phyloP scores from a whole-genome alignment of 2,797 vertebrate species.

The Sebastes aleutianus region DNA sequence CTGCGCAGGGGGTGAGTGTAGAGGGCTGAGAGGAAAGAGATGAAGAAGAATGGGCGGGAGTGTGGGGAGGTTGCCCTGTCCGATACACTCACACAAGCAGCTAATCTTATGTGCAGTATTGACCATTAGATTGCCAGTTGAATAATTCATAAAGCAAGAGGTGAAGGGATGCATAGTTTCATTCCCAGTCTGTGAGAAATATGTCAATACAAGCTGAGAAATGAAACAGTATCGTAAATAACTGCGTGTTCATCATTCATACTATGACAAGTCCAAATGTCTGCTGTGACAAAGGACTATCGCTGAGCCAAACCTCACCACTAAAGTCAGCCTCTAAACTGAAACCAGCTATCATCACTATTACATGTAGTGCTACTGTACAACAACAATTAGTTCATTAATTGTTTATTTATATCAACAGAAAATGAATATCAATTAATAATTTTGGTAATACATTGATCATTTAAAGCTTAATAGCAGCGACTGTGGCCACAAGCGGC shows the following conservation, averaged over 20 bases:
- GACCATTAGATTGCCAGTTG: slow-evolving; percentile 63
- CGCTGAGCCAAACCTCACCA: not conserved
- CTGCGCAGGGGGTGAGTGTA: not conserved
- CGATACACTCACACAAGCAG: slow-evolving; percentile 58
- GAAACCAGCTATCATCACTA: not conserved
- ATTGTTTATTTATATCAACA: not conserved
- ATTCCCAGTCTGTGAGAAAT: slow-evolving; percentile 34
- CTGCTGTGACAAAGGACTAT: not conserved
- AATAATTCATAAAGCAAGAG: slow-evolving; percentile 68
- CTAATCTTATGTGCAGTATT: slow-evolving; percentile 65
- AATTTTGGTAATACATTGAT: not conserved
- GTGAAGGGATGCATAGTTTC: slow-evolving; percentile 39
- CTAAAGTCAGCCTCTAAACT: not conserved
- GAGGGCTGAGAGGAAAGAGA: slow-evolving; percentile 38
- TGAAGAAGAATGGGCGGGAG: slow-evolving; percentile 41
- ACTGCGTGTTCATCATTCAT: not conserved
- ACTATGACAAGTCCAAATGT: not conserved
- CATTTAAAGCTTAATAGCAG: not conserved
- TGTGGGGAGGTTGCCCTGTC: slow-evolving; percentile 38
- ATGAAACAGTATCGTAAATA: slow-evolving; percentile 39
- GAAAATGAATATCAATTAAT: not conserved
- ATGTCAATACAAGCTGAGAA: slow-evolving; percentile 42
- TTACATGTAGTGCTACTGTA: not conserved
- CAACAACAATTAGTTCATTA: not conserved
- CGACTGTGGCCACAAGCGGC: not conserved